Base-by-base conservation (phyloP, 2,113 vertebrate species). In the Microcebus lehilahytsara region DNA sequence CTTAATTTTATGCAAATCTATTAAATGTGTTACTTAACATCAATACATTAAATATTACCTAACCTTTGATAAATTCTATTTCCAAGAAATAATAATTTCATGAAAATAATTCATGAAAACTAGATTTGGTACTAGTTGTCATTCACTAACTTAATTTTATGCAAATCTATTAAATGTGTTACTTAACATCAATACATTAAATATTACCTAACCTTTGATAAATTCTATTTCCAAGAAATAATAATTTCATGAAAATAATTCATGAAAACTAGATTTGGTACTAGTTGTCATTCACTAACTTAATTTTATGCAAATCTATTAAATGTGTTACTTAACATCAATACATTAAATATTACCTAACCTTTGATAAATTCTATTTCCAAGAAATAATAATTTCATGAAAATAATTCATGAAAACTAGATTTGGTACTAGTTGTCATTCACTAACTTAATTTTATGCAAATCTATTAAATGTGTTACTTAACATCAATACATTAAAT, bases 71-170 rank as follows among this genome's bases (percentile, higher is more conserved):
- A 74, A 80, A 94, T 0, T 25, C 16, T 32, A 32, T n/a, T 96
- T 87, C 13, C 19, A 67, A 91, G 17, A 49, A 86, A 51, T 69
- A 66, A 71, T 79, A 53, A 87, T 66, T 72, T 71, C 32, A 12
- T 71, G 78, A 91, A 93, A 86, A 92, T 80, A 95, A 80, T 93
- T 81, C 22, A 42, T 42, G 46, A 46, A 46, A 46, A 46, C 46
- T 46, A 46, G 46, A 46, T 5, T 46, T 46, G 51, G 25, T 79
- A 49, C 64, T 56, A 49, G 46, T 67, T 42, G n/a, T 75, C 71
- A 81, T 19, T 66, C 34, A 87, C 22, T 85, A 64, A 72, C 25
- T 53, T 84, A n/a, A 93, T 88, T 85, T 94, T 75, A 42, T 42
- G 42, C 42, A 42, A 42, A 42, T 42, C 42, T 42, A 42, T 42